A percentile compares a stretch with the other conserved stretches of the same genome.
phyloP scores from a whole-genome alignment of 2,888 invertebrate species.

The Mechanitis mazaeus region DNA sequence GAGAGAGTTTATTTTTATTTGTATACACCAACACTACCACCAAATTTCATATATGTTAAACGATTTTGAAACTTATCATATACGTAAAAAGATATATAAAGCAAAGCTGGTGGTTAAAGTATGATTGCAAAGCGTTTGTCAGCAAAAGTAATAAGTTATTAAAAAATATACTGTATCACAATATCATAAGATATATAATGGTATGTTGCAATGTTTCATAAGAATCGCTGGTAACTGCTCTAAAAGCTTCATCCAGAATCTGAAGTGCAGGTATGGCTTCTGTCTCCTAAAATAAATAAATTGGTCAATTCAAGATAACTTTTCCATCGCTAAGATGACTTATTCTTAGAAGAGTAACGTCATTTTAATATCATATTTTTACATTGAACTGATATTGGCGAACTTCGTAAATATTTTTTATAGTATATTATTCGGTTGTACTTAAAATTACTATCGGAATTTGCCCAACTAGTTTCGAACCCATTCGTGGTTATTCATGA shows the following conservation, averaged over 20 bases:
- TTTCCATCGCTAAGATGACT: constrained; percentile 28
- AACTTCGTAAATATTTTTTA: too few species aligned
- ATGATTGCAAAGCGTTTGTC: constrained; percentile 57
- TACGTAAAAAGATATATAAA: constrained; percentile 38
- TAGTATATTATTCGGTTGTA: too few species aligned
- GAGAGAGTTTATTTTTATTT: constrained; percentile 14
- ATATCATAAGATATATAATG: constrained; percentile 34
- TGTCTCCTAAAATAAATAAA: constrained; percentile 74
- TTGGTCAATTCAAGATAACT: constrained; percentile 68
- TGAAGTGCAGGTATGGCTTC: constrained; percentile 74
- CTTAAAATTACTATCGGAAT: too few species aligned
- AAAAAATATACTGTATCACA: constrained; percentile 30
- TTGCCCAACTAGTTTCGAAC: too few species aligned
- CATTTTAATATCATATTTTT: too few species aligned
- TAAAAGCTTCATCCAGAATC: constrained; percentile 64
- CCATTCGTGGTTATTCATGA: too few species aligned
- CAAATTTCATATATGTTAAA: constrained; percentile 15
- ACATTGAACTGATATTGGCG: too few species aligned
- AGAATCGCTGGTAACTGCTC: constrained; percentile 59
- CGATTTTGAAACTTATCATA: constrained; percentile 24
- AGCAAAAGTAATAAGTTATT: constrained; percentile 37
- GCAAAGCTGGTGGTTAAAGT: constrained; percentile 22
- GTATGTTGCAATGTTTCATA: constrained; percentile 52
- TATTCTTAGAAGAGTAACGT: constrained; percentile 7
- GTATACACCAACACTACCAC: background rate